These are phyloP conservation scores for Phyllopteryx taeniolatus DNA, from an alignment of 2,113 vertebrate genomes.

Conservation along the genomic window DNA sequence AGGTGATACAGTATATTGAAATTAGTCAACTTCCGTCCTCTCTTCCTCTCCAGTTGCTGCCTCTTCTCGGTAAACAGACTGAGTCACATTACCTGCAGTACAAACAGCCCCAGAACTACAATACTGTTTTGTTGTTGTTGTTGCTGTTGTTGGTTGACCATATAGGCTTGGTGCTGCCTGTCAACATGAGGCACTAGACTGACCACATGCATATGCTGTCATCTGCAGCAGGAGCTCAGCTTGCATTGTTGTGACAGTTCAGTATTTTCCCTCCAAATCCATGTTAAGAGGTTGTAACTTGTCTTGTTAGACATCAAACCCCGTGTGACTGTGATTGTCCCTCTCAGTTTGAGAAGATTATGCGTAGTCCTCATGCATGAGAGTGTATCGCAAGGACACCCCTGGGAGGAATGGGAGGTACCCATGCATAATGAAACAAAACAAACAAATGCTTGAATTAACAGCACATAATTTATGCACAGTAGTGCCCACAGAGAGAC, in stretches of 20 bases:
- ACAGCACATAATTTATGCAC: conserved; percentile 14
- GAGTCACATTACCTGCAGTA: conserved; percentile 43
- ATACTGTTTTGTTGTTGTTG: neutral
- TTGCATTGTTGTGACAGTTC: neutral
- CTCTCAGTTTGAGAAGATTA: neutral
- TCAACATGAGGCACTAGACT: neutral
- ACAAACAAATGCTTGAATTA: conserved; percentile 36
- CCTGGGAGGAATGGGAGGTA: conserved; percentile 8
- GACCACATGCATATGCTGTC: conserved; percentile 6
- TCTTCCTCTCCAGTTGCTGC: conserved; percentile 47
- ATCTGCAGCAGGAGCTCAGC: conserved; percentile 5
- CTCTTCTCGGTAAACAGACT: conserved; percentile 53
- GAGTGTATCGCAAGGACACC: conserved; percentile 19
- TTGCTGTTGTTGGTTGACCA: neutral
- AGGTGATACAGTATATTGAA: conserved; percentile 47
- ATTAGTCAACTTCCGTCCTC: conserved; percentile 56
- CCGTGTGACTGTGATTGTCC: conserved; percentile 7
- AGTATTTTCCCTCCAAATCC: conserved; percentile 5
- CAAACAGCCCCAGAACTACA: neutral
- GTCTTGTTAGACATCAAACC: conserved; percentile 11
- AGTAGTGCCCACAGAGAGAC: neutral
- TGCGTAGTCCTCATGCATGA: neutral
- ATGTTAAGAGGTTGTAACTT: conserved; percentile 1
- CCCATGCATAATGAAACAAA: conserved; percentile 27
- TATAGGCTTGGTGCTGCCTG: conserved; percentile 27